Conservation (phyloP, 2,797 vertebrate genomes). For the Halcyon chelicuti region DNA sequence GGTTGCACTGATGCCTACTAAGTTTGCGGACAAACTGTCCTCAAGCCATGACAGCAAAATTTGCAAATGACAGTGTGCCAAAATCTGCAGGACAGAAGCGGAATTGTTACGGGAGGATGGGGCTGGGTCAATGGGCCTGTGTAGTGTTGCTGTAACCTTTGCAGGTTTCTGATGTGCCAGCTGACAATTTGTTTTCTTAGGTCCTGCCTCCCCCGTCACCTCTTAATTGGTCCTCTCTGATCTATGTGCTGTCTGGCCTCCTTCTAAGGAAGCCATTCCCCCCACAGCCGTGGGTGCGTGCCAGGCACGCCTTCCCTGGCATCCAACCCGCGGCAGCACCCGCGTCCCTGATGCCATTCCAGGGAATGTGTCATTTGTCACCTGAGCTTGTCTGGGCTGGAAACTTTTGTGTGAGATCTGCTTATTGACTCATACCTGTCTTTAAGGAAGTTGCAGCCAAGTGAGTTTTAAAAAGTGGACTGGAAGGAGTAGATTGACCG, state of each 20-base stretch:
- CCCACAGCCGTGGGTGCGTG: not conserved
- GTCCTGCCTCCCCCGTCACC: not conserved
- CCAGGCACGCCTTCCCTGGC: not conserved
- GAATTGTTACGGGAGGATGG: not conserved
- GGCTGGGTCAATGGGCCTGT: not conserved
- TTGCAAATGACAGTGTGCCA: not conserved
- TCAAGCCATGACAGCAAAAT: not conserved
- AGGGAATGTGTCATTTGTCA: not conserved
- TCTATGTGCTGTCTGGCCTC: not conserved
- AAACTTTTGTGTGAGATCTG: not conserved
- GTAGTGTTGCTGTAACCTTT: not conserved
- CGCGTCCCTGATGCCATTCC: fast-evolving
- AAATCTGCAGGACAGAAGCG: not conserved
- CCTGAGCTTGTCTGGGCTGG: not conserved
- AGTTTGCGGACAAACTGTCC: not conserved
- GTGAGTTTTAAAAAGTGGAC: not conserved
- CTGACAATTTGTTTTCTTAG: not conserved
- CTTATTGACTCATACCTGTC: not conserved
- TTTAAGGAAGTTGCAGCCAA: not conserved
- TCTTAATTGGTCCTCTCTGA: not conserved
- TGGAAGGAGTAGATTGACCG: not conserved
- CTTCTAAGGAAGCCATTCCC: not conserved
- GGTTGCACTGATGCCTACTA: not conserved
- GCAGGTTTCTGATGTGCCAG: not conserved
- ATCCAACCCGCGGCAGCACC: not conserved